These are phyloP conservation scores for Halichondria panicea DNA, from an alignment of 37 sponge, comb jelly and placozoan species.

Conservation along the genomic window DNA sequence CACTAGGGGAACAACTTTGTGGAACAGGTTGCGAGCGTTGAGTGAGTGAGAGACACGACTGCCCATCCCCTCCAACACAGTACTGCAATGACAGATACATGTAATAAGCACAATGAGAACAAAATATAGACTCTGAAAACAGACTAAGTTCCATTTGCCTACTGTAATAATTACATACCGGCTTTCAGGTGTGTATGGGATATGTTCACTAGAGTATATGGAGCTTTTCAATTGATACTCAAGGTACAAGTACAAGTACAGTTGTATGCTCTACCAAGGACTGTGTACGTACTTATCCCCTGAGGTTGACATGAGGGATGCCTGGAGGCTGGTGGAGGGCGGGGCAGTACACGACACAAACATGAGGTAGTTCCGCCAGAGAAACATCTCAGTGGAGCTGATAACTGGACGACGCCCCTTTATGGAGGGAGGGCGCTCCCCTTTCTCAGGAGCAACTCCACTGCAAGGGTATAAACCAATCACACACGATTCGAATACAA, in stretches of 20 bases:
- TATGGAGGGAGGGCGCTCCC: conserved; percentile 40
- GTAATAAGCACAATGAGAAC: not conserved
- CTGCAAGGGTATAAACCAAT: not conserved
- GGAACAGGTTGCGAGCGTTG: conserved; percentile 63
- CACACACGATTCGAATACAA: not conserved
- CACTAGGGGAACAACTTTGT: conserved; percentile 54
- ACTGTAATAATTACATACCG: not conserved
- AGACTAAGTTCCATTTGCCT: not conserved
- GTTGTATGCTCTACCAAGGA: too few relatives aligned
- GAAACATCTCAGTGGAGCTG: conserved; percentile 77
- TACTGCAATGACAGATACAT: not conserved
- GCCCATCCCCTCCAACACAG: conserved; percentile 13
- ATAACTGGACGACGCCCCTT: conserved; percentile 36
- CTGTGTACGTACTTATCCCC: conserved; percentile 9
- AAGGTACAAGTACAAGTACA: too few relatives aligned
- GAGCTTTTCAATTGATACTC: too few relatives aligned
- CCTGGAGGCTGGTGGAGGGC: conserved; percentile 36
- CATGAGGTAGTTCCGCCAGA: conserved; percentile 93
- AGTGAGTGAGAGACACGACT: conserved; percentile 9
- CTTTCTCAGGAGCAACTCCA: conserved; percentile 43
- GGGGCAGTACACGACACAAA: conserved; percentile 85
- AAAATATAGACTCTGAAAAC: too few relatives aligned
- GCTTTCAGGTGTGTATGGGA: not conserved
- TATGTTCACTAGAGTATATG: too few relatives aligned
- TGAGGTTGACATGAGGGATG: conserved; percentile 39